Evolutionary conservation across 2,113 vertebrate genomes (phyloP).

Genomic region (Thomomys bottae): DNA sequence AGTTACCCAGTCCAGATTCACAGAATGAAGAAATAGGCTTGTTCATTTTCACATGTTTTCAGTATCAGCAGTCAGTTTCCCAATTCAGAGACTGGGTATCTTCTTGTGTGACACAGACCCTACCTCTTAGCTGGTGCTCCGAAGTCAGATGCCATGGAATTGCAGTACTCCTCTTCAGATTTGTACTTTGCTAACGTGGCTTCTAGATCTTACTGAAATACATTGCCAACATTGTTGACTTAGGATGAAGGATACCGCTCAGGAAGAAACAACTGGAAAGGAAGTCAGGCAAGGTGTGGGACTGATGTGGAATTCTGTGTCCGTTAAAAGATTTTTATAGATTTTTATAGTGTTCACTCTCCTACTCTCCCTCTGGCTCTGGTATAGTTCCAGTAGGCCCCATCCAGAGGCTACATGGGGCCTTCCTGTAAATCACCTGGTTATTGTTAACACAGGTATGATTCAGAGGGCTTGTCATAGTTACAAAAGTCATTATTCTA

Average conservation of each 20-base stretch:
- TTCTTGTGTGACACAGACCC: not conserved
- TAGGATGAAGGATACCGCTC: not conserved
- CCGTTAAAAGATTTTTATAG: not conserved
- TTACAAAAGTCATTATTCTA: not conserved
- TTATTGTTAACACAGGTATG: not conserved
- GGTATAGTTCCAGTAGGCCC: no score
- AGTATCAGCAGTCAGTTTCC: not conserved
- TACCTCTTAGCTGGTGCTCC: not conserved
- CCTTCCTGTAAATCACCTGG: not conserved
- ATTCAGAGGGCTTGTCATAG: not conserved
- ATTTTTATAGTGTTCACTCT: not conserved
- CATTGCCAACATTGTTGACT: not conserved
- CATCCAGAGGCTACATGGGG: not conserved
- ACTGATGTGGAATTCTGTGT: not conserved
- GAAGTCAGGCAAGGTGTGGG: no score
- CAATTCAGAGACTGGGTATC: not conserved
- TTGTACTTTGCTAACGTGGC: not conserved
- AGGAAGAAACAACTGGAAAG: not conserved
- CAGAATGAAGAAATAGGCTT: not conserved
- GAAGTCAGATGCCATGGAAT: not conserved
- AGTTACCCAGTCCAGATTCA: not conserved
- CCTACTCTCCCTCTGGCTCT: not conserved
- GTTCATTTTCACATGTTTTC: not conserved
- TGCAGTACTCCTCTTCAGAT: not conserved
- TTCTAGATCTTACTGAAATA: not conserved